These are phyloP conservation scores for Semnornis frantzii DNA, from an alignment of 2,113 vertebrate species.

Conservation along the genomic window DNA sequence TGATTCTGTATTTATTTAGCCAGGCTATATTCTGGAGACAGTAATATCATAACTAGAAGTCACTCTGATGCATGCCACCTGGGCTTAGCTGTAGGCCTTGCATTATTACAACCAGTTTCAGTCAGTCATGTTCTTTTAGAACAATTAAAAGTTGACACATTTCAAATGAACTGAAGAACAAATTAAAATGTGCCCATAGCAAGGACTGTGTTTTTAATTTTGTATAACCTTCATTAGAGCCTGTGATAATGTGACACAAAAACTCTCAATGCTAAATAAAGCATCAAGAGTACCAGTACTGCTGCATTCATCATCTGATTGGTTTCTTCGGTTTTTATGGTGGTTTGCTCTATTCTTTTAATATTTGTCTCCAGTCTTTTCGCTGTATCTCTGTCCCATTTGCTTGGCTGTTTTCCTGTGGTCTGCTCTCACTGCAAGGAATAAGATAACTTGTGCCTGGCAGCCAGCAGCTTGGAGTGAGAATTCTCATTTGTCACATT, in stretches of 20 bases:
- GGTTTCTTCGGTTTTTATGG: background rate
- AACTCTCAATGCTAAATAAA: slow-evolving; percentile 5
- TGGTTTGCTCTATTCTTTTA: too few relatives aligned
- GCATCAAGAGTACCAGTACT: background rate
- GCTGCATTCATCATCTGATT: background rate
- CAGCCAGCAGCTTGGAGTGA: slow-evolving; percentile 54
- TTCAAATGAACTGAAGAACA: slow-evolving; percentile 26
- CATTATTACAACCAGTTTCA: background rate
- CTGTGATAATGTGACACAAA: background rate
- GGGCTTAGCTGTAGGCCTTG: background rate
- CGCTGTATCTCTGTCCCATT: background rate
- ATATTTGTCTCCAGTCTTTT: background rate
- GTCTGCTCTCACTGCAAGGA: slow-evolving; percentile 23
- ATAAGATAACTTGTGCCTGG: slow-evolving; percentile 63
- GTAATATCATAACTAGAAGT: background rate
- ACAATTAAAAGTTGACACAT: slow-evolving; percentile 12
- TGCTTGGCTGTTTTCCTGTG: background rate
- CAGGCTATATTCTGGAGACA: background rate
- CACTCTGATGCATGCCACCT: background rate
- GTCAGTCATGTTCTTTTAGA: background rate
- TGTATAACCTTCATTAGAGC: slow-evolving; percentile 1
- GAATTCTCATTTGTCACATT: slow-evolving; percentile 61
- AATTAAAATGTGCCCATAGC: slow-evolving; percentile 21
- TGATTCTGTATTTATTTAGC: background rate
- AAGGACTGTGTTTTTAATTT: background rate